A percentile compares a stretch with the other conserved stretches of the same genome.
These are phyloP conservation scores for Papilio polytes DNA, from an alignment of 1,140 invertebrate genomes.

Conservation along the genomic window DNA sequence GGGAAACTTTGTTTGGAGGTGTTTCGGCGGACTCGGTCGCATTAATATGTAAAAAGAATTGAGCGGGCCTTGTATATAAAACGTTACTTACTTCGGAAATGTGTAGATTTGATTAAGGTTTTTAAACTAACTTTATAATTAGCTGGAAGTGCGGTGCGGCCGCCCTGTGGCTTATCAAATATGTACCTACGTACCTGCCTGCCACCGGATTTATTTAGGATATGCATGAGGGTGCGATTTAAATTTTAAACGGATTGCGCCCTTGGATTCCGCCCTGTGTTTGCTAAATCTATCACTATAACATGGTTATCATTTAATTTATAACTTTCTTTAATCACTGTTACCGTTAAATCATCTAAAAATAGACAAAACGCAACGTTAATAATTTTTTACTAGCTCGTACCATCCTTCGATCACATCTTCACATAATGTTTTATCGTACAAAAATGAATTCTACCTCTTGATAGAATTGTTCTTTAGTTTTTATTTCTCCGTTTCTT, in stretches of 20 bases:
- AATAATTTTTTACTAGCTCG: too few relatives aligned
- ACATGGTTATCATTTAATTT: slow-evolving; percentile 58
- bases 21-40: slow-evolving; percentile 34
- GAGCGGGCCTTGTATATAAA: slow-evolving; percentile 7
- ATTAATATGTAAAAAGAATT: slow-evolving; percentile 40
- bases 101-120: slow-evolving; percentile 50
- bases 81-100: slow-evolving; percentile 21
- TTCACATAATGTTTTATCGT: too few relatives aligned
- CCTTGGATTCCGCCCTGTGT: slow-evolving; percentile 76
- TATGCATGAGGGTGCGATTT: slow-evolving; percentile 83
- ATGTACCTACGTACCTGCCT: slow-evolving; percentile 77
- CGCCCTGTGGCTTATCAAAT: slow-evolving; percentile 77
- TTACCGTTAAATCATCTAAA: slow-evolving; percentile 34
- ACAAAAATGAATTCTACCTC: too few relatives aligned
- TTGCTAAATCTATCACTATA: slow-evolving; percentile 80
- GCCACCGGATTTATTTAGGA: slow-evolving; percentile 81
- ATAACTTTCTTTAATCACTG: slow-evolving; percentile 64
- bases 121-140: slow-evolving; percentile 76
- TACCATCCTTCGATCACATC: too few relatives aligned
- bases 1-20: slow-evolving; percentile 39
- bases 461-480: too few relatives aligned
- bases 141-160: slow-evolving; percentile 70
- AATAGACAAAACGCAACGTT: background rate
- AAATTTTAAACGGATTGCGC: slow-evolving; percentile 83
- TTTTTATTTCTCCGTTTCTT: too few relatives aligned